A percentile compares a stretch with the other conserved stretches of the same genome.
phyloP scores from a whole-genome alignment of 2,888 invertebrate species.

The Pachycephus smyrnensis region DNA sequence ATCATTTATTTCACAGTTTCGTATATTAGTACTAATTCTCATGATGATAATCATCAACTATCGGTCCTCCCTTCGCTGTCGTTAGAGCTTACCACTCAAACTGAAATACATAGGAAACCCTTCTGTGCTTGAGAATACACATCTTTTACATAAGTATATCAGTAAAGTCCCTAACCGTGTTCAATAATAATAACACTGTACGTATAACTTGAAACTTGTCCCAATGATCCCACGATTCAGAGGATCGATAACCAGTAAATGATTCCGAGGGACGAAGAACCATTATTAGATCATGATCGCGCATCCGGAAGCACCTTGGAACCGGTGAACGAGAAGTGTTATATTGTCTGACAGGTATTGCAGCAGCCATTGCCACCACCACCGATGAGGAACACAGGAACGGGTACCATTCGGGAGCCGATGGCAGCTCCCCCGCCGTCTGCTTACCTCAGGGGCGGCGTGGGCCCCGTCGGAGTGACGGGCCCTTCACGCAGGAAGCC shows the following conservation, averaged over 20 bases:
- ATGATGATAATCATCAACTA: background rate
- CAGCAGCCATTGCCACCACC: slow-evolving; percentile 62
- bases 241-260: background rate
- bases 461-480: slow-evolving; percentile 61
- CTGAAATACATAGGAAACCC: background rate
- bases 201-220: background rate
- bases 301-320: background rate
- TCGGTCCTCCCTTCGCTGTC: background rate
- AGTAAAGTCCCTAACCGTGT: background rate
- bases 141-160: background rate
- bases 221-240: background rate
- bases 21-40: background rate
- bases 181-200: background rate
- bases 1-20: background rate
- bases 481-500: slow-evolving; percentile 67
- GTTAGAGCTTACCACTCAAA: background rate
- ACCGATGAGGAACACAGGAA: slow-evolving; percentile 60
- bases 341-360: slow-evolving; percentile 51
- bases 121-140: background rate
- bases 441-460: slow-evolving; percentile 62
- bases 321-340: slow-evolving; percentile 13
- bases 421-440: slow-evolving; percentile 55
- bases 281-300: background rate
- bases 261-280: background rate
- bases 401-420: slow-evolving; percentile 64